Percentiles rank a stretch among this genome's conserved stretches.
These are phyloP conservation scores for Acheta domesticus DNA, from an alignment of 2,888 invertebrate genomes.

Conservation along the genomic window DNA sequence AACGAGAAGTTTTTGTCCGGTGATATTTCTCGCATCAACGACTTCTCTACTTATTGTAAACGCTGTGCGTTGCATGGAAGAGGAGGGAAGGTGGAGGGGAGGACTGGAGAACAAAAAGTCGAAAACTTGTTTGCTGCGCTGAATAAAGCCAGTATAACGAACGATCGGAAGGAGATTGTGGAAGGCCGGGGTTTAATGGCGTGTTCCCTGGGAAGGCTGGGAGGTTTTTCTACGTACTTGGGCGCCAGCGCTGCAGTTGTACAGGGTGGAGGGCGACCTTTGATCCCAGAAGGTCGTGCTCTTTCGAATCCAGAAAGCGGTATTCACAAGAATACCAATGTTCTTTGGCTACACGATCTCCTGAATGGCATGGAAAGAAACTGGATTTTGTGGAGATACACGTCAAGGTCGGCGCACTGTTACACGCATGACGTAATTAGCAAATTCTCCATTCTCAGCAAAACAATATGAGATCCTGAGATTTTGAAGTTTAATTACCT, in stretches of 20 bases:
- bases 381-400: too few relatives aligned
- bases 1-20: not conserved
- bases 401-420: too few relatives aligned
- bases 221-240: not conserved
- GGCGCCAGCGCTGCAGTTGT: not conserved
- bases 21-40: not conserved
- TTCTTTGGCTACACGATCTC: too few relatives aligned
- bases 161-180: conserved; percentile 9
- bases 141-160: not conserved
- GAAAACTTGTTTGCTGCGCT: too few relatives aligned
- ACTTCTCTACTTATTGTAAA: not conserved
- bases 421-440: too few relatives aligned
- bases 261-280: not conserved
- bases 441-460: too few relatives aligned
- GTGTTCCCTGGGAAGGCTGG: not conserved
- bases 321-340: too few relatives aligned
- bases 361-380: too few relatives aligned
- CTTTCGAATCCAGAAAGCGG: too few relatives aligned
- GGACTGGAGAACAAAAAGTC: not conserved
- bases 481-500: too few relatives aligned
- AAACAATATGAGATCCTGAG: too few relatives aligned
- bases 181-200: conserved; percentile 3
- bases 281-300: too few relatives aligned
- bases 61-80: not conserved
- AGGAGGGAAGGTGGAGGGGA: not conserved